Percentiles rank a stretch among this genome's conserved stretches.
These are phyloP conservation scores for Falco peregrinus DNA, from an alignment of 2,797 vertebrate species.

Conservation along the genomic window DNA sequence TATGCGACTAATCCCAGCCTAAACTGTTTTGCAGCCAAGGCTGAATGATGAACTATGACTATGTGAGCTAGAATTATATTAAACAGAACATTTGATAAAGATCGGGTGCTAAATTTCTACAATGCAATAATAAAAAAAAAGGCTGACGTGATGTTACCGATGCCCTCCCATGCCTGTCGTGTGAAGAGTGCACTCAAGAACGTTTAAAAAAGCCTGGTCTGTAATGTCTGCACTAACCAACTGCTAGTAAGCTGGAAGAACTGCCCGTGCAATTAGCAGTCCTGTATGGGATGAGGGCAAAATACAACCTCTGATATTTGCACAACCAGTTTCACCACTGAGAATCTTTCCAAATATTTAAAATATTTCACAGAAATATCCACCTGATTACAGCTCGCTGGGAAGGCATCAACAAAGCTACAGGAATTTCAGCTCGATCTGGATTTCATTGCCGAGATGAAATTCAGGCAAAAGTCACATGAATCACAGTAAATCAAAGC, in stretches of 20 bases:
- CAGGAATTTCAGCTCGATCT: conserved; percentile 32
- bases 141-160: not conserved
- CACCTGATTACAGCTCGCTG: not conserved
- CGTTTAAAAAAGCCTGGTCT: not conserved
- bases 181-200: not conserved
- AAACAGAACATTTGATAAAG: not conserved
- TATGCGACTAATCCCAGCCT: not conserved
- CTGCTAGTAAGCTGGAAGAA: not conserved
- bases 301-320: not conserved
- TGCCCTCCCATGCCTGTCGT: not conserved
- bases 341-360: not conserved
- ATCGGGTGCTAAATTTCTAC: conserved; percentile 51
- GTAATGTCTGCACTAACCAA: not conserved
- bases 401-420: conserved; percentile 23
- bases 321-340: not conserved
- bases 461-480: conserved; percentile 43
- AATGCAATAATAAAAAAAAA: not conserved
- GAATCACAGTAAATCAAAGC: conserved; percentile 48
- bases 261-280: not conserved
- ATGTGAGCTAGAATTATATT: not conserved
- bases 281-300: rapidly evolving
- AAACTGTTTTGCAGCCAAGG: not conserved
- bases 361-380: not conserved
- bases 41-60: not conserved
- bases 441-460: conserved; percentile 5